Evolutionary conservation across 2,113 vertebrate genomes (phyloP).

Genomic region (Dermatemys mawii): DNA sequence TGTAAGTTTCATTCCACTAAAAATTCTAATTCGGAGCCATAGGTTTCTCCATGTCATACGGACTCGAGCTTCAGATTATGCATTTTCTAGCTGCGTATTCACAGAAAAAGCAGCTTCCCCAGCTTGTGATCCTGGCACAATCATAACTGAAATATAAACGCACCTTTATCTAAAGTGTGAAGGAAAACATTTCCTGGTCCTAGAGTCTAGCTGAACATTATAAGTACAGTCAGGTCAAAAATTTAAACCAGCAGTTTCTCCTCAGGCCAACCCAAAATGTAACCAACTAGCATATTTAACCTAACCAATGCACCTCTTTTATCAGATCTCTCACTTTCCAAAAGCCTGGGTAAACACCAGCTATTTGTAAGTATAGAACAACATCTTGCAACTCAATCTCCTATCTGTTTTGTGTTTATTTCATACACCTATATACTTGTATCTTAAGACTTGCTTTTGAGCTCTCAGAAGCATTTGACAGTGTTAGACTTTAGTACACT

Average conservation of each 20-base stretch:
- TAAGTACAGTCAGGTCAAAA: background rate
- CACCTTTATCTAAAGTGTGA: background rate
- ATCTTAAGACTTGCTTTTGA: background rate
- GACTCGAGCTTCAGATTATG: background rate
- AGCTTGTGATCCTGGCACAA: too few relatives aligned
- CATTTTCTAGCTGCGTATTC: background rate
- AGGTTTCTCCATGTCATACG: background rate
- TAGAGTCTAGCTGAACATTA: background rate
- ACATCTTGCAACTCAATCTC: background rate
- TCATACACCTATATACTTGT: background rate
- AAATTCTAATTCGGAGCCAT: background rate
- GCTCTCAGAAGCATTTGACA: fast-evolving
- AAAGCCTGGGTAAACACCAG: background rate
- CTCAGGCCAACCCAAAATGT: background rate
- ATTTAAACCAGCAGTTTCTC: background rate
- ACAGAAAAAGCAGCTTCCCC: background rate
- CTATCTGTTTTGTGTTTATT: background rate
- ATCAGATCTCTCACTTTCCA: background rate
- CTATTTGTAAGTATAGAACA: background rate
- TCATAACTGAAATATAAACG: background rate
- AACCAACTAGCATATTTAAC: background rate
- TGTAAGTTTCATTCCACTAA: slow-evolving; percentile 66
- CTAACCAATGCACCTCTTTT: background rate
- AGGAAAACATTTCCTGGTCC: background rate
- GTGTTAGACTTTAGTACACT: background rate